phyloP scores from a whole-genome alignment of 2,113 vertebrate genomes.

The Corvus hawaiiensis region DNA sequence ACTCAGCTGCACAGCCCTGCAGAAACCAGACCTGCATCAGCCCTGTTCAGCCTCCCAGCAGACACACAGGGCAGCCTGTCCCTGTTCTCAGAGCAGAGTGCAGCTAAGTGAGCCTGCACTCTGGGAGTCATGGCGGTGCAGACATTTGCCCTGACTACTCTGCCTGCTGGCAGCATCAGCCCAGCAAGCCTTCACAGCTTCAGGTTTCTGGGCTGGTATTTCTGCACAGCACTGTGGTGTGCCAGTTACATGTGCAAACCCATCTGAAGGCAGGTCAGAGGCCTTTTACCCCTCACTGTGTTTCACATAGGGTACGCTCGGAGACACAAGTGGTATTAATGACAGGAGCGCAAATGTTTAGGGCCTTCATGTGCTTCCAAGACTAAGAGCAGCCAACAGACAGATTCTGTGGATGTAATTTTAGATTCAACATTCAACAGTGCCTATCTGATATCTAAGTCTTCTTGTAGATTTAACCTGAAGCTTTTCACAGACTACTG shows the following conservation, averaged over 20 bases:
- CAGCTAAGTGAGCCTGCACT: fast-evolving
- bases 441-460: background rate
- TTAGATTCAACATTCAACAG: background rate
- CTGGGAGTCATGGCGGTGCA: fast-evolving
- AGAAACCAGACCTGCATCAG: background rate
- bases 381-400: background rate
- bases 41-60: background rate
- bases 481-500: background rate
- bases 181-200: background rate
- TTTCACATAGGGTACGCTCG: background rate
- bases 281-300: background rate
- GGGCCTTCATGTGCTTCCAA: background rate
- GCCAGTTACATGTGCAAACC: background rate
- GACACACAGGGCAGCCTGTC: fast-evolving
- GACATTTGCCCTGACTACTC: background rate
- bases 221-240: background rate
- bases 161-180: background rate
- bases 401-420: background rate
- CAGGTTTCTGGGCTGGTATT: background rate
- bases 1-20: background rate
- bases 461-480: background rate
- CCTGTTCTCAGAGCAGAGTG: fast-evolving
- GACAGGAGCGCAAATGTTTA: background rate
- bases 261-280: background rate
- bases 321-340: background rate